Conservation (phyloP, 1,140 invertebrate genomes). For the Sitobion miscanthi region DNA sequence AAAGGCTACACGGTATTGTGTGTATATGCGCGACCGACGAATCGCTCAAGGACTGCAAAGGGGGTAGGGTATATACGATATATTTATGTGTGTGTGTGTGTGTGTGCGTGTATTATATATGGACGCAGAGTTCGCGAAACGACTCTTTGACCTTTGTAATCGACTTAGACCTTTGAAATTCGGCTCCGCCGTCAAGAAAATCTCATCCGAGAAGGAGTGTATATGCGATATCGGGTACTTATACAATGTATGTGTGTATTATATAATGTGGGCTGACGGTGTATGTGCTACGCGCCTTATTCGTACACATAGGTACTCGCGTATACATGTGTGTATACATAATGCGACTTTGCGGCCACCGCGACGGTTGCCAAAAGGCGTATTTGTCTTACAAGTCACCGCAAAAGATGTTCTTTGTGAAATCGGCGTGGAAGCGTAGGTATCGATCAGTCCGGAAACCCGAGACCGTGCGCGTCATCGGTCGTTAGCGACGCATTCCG, state of each 20-base stretch:
- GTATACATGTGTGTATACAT: no score
- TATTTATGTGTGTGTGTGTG: neutral
- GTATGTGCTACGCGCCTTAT: neutral
- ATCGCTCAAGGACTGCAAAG: neutral
- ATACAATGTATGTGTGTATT: no score
- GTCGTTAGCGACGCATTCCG: slow-evolving; percentile 20
- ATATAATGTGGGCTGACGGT: no score
- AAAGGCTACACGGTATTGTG: neutral
- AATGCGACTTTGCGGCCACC: neutral
- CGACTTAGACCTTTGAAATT: slow-evolving; percentile 50
- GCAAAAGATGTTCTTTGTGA: slow-evolving; percentile 13
- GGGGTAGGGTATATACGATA: no score
- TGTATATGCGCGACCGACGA: neutral
- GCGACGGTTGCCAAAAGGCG: neutral
- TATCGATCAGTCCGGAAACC: neutral
- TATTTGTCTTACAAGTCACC: slow-evolving; percentile 30
- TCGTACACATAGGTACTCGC: no score
- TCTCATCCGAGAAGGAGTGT: neutral
- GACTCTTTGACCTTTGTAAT: slow-evolving; percentile 51
- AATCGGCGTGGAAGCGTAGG: neutral
- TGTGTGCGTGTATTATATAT: no score
- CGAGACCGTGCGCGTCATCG: neutral
- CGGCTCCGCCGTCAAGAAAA: neutral
- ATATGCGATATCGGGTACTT: no score
- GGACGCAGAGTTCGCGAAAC: neutral